Conservation (phyloP, 2,797 vertebrate species). For the Alcedo quadribrachys region DNA sequence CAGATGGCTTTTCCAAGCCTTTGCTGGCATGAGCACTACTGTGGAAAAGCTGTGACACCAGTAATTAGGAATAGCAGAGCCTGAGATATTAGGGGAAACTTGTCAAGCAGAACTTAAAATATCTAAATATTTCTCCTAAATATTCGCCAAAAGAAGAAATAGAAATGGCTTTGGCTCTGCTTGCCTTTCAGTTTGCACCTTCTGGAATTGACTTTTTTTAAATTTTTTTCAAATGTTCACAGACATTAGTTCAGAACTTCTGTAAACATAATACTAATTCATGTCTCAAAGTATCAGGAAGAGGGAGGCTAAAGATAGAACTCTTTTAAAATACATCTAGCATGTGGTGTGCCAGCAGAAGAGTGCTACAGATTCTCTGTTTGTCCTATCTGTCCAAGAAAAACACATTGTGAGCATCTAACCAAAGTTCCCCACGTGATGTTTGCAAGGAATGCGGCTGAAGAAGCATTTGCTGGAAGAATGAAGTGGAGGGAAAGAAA, state of each 20-base stretch:
- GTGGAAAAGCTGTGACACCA: conserved; percentile 35
- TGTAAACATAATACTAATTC: conserved; percentile 48
- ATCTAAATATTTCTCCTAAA: conserved; percentile 59
- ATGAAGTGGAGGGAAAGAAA: not conserved
- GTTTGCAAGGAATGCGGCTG: not conserved
- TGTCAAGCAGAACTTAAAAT: conserved; percentile 29
- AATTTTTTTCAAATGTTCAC: not conserved
- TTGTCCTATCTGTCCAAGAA: conserved; percentile 48
- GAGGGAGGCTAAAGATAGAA: conserved; percentile 30
- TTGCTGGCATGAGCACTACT: not conserved
- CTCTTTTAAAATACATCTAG: not conserved
- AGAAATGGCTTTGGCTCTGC: conserved; percentile 38
- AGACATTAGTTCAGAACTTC: conserved; percentile 38
- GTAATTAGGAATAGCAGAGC: conserved; percentile 22
- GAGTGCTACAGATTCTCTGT: conserved; percentile 15
- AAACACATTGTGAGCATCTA: conserved; percentile 30
- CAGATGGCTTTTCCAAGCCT: conserved; percentile 22
- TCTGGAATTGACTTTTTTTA: conserved; percentile 9
- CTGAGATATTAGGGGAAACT: conserved; percentile 39
- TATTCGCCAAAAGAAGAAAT: not conserved
- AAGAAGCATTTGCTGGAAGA: not conserved
- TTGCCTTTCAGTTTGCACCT: conserved; percentile 22
- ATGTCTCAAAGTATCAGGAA: conserved; percentile 7
- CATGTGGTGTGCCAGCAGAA: conserved; percentile 36
- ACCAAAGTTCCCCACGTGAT: not conserved